phyloP scores from a whole-genome alignment of 2,888 invertebrate genomes.

The Escarpia spicata region DNA sequence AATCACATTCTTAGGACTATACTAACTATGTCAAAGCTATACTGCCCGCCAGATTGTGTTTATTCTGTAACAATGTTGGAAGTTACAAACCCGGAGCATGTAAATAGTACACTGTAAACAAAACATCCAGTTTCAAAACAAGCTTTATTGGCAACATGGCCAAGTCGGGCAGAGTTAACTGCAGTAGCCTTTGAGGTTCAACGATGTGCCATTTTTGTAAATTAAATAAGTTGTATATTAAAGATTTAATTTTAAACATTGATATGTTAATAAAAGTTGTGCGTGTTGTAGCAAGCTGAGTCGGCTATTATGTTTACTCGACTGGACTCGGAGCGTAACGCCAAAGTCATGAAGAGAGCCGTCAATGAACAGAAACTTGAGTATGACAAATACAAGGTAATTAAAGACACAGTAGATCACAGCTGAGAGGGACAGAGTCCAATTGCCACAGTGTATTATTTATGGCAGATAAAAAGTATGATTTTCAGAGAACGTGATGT shows the following conservation, averaged over 20 bases:
- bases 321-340: conserved; percentile 62
- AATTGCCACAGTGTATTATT: neutral
- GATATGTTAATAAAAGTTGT: neutral
- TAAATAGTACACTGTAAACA: no score
- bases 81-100: no score
- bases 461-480: neutral
- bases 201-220: neutral
- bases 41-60: no score
- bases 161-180: no score
- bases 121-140: no score
- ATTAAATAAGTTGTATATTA: neutral
- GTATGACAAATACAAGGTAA: conserved; percentile 41
- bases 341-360: conserved; percentile 62
- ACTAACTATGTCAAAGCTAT: no score
- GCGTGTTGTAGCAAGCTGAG: conserved; percentile 20
- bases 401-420: neutral
- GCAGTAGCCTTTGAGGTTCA: no score
- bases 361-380: conserved; percentile 42
- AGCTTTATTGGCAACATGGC: no score
- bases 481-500: neutral
- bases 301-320: conserved; percentile 62
- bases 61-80: no score
- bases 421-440: neutral
- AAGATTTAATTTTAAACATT: neutral
- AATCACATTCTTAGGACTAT: no score